Percentiles rank a stretch among this genome's conserved stretches.
Conservation (phyloP, 2,113 vertebrate species). For the Nesoenas mayeri region DNA sequence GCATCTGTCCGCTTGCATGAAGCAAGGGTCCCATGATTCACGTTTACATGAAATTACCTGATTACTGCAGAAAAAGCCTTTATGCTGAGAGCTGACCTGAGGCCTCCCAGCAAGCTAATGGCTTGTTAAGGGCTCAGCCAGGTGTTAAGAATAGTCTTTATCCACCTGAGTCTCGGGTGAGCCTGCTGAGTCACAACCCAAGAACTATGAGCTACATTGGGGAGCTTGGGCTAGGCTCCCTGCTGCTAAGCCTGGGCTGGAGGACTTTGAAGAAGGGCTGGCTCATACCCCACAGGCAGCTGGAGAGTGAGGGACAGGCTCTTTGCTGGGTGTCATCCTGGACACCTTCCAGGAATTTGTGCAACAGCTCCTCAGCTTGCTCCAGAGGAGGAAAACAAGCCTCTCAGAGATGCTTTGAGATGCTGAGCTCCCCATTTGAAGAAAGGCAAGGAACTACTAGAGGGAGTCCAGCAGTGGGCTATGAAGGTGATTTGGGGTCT, state of each 20-base stretch:
- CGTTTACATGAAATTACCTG: not conserved
- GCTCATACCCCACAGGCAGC: rapidly evolving
- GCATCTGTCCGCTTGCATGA: not conserved
- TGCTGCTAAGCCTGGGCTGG: not conserved
- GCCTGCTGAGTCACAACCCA: not conserved
- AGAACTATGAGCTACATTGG: not conserved
- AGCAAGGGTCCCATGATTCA: rapidly evolving
- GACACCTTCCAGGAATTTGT: not conserved
- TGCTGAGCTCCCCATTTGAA: too few relatives aligned
- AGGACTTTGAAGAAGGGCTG: not conserved
- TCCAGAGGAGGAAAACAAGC: not conserved
- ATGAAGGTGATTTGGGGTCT: too few relatives aligned
- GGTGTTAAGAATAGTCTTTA: not conserved
- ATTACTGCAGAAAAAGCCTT: not conserved
- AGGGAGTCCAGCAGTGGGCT: too few relatives aligned
- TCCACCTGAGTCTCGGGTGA: not conserved
- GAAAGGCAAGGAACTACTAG: too few relatives aligned
- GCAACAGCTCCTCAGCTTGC: not conserved
- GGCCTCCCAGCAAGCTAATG: not conserved
- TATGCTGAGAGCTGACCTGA: too few relatives aligned
- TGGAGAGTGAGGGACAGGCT: not conserved
- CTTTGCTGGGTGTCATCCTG: not conserved
- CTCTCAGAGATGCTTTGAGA: not conserved
- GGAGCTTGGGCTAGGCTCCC: not conserved
- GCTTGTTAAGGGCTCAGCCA: not conserved